Evolutionary conservation across 2,888 invertebrate genomes (phyloP), one percentile per base, ranked within the genome.

Genomic region (Vanessa cardui): DNA sequence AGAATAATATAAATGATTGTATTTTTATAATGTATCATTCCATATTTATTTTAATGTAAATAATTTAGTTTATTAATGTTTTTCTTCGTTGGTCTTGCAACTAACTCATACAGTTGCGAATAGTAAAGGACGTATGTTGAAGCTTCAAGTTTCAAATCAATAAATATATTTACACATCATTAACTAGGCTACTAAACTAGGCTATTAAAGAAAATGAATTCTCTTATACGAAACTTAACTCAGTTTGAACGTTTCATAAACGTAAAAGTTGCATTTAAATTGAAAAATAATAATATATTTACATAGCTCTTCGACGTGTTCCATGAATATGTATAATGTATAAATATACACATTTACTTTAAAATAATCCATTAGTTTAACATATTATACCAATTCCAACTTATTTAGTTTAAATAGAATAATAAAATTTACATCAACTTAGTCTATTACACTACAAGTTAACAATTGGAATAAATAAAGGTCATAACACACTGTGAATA

Each of bases 361-460:
- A 16, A 54, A 54, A 31, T 54, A n/a, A 54, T 26, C 52, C 16
- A 31, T 54, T 54, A 54, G n/a, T 54, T 26, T 54, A 31, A 31
- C 31, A 54, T 54, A 31, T 16, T 21, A 5, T 12, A 54, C 31
- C 54, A 31, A 54, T 31, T 26, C 16, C 18, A 21, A 21, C 9
- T 20, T 16, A n/a, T n/a, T 16, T 47, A 18, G 15, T 47, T n/a
- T 18, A 16, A 47, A n/a, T 47, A 52, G 9, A 12, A n/a, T 39
- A 56, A 56, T 56, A 56, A 56, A 56, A 56, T 56, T 39, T 39
- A 33, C 56, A 59, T 45, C 20, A 26, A 7, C 45, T 39, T 58
- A 39, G 18, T n/a, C 18, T 0, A 58, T 20, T 18, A 15, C 15
- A 58, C 21, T 45, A 12, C 20, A 45, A 8, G 12, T n/a, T 49